Conservation (phyloP, 2,888 invertebrate species). For the Chalcis sispes region DNA sequence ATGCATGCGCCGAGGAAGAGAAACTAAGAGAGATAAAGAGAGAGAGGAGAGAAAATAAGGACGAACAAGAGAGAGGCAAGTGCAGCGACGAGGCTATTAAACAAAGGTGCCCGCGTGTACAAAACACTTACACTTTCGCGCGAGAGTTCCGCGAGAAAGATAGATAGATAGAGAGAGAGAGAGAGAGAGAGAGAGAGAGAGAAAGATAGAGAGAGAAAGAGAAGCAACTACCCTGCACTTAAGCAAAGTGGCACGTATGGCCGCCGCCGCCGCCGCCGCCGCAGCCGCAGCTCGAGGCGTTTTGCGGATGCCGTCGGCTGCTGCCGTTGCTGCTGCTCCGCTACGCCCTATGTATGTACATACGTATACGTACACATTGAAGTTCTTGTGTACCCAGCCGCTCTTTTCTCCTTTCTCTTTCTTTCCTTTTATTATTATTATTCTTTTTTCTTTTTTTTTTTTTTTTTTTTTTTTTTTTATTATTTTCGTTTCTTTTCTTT, state of each 20-base stretch:
- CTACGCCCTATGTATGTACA: slow-evolving; percentile 1
- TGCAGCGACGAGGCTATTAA: slow-evolving; percentile 58
- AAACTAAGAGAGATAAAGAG: background rate
- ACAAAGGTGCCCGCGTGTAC: slow-evolving; percentile 58
- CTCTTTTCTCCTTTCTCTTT: too few species aligned
- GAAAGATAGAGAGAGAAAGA: slow-evolving; percentile 11
- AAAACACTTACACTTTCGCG: slow-evolving; percentile 67
- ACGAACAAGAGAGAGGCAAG: slow-evolving; percentile 49
- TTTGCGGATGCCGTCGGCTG: slow-evolving; percentile 60
- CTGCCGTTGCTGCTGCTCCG: slow-evolving; percentile 43
- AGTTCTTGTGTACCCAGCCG: too few species aligned
- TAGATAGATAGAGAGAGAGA: slow-evolving; percentile 26
- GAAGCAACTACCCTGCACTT: slow-evolving; percentile 65
- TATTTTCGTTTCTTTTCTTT: too few species aligned
- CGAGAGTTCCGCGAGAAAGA: slow-evolving; percentile 33
- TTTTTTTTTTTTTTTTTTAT: too few species aligned
- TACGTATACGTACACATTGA: too few species aligned
- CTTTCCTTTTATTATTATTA: too few species aligned
- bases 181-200: slow-evolving; percentile 23
- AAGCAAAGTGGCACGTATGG: slow-evolving; percentile 69
- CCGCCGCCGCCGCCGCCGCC: slow-evolving; percentile 54
- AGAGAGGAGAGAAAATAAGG: slow-evolving; percentile 30
- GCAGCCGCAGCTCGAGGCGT: slow-evolving; percentile 62
- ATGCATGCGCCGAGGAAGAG: slow-evolving; percentile 5
- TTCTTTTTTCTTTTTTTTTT: too few species aligned